Evolutionary conservation across 1,140 invertebrate species (phyloP).

Genomic region (Acromyrmex echinatior): DNA sequence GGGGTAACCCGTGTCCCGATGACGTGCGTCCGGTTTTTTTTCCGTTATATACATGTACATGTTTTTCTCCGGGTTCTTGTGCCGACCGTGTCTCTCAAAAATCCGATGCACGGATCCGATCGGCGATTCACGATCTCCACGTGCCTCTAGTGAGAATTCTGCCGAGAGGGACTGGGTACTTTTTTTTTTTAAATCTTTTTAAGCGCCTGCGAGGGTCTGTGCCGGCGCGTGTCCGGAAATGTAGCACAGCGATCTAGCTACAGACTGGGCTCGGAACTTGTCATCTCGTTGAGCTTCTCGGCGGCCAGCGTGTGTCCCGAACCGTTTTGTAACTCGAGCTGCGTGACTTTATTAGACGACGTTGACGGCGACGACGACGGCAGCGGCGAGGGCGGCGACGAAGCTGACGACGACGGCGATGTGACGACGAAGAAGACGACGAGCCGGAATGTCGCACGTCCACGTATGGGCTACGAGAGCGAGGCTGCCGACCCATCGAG

Average conservation of each 20-base stretch:
- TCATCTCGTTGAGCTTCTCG: conserved; percentile 66
- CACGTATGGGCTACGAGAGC: conserved; percentile 48
- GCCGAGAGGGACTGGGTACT: conserved; percentile 62
- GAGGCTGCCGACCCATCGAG: conserved; percentile 43
- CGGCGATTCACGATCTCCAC: conserved; percentile 57
- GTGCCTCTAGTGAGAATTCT: conserved; percentile 51
- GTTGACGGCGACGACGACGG: conserved; percentile 25
- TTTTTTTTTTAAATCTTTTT: conserved; percentile 12
- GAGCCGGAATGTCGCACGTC: conserved; percentile 61
- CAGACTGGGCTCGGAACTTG: conserved; percentile 55
- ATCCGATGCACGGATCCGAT: conserved; percentile 47
- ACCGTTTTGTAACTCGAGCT: conserved; percentile 71
- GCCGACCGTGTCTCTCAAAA: conserved; percentile 61
- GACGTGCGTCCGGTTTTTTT: conserved; percentile 4
- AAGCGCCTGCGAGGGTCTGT: conserved; percentile 54
- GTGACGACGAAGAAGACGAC: not conserved
- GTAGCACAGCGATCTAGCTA: conserved; percentile 57
- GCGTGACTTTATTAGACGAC: conserved; percentile 63
- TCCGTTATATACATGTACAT: conserved; percentile 10
- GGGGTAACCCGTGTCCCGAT: conserved; percentile 42
- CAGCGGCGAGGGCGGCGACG: conserved; percentile 19
- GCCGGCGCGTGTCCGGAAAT: conserved; percentile 52
- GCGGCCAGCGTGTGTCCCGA: conserved; percentile 39
- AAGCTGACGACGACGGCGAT: not conserved
- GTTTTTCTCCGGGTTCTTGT: conserved; percentile 42